Base-by-base conservation (phyloP, 1,140 invertebrate species). In the Meloidogyne chitwoodi region DNA sequence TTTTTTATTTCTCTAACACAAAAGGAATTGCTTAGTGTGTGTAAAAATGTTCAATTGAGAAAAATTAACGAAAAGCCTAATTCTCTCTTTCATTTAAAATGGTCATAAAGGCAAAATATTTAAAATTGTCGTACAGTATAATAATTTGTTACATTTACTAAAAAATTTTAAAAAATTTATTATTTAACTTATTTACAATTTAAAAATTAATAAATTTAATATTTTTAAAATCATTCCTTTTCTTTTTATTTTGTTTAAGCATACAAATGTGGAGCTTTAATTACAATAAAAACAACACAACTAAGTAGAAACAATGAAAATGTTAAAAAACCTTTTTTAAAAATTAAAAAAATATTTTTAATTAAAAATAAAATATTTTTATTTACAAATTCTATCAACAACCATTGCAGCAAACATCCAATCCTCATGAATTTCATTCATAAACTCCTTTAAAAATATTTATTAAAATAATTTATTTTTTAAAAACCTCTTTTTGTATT, bases 371-470 rank as follows among this genome's bases (percentile, higher is more conserved):
- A 29, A 73, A 16, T 62, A 19, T n/a, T n/a, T n/a, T n/a, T n/a
- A 63, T n/a, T 63, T 27, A 73, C 71, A 79, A 80, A 79, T 79
- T 31, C 78, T 41, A 41, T 79, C 78, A 14, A 99, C 94, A 88
- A 99, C 96, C 94, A 98, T 98, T 88, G 95, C 96, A 87, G 96
- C 96, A 90, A 98, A 99, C 91, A 97, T 97, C 96, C 96, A 99
- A 90, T 98, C 96, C 87, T 86, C 83, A 22, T 81, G 83, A 31
- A 86, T 77, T 34, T 80, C 78, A 65, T 86, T 85, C 26, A 85
- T 75, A 31, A 82, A 78, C 64, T 85, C 83, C 86, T 83, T 56
- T 16, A 80, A 78, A 22, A 29, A 22, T 26, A 5, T 68, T 12
- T 14, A 34, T 11, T 26, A 2, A 34, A 70, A 70, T 1, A 56